These are phyloP conservation scores for Nasua narica DNA, from an alignment of 2,797 vertebrate genomes.

Conservation along the genomic window DNA sequence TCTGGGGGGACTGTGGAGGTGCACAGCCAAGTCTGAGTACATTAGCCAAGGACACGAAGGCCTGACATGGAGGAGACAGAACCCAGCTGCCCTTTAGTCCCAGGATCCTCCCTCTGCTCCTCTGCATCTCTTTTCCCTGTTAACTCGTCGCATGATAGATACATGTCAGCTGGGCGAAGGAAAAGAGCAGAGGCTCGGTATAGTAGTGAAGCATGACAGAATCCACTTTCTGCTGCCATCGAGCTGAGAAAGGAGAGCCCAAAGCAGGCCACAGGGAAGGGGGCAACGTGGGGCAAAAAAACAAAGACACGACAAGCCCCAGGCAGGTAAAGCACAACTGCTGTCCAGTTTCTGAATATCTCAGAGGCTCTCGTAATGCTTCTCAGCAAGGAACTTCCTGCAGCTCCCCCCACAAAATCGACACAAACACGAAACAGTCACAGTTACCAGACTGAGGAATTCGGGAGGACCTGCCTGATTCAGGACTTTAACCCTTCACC, in stretches of 20 bases:
- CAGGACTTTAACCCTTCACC: background rate
- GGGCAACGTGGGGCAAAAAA: accelerated
- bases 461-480: background rate
- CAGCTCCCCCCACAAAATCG: background rate
- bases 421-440: background rate
- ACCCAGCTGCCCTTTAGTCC: too few species aligned
- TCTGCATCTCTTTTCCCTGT: background rate
- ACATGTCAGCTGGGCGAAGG: background rate
- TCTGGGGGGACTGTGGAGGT: background rate
- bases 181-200: background rate
- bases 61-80: background rate
- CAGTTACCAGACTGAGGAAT: background rate
- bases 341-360: background rate
- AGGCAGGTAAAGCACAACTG: background rate
- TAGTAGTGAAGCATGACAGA: background rate
- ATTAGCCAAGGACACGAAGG: accelerated
- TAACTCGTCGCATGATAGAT: background rate
- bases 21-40: background rate
- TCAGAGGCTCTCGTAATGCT: background rate
- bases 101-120: background rate
- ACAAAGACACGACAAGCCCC: background rate
- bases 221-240: background rate
- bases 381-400: background rate
- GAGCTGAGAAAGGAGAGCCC: background rate
- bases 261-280: background rate